Evolutionary conservation across 1,140 invertebrate genomes (phyloP).

Genomic region (Gyrodactylus bullatarudis): DNA sequence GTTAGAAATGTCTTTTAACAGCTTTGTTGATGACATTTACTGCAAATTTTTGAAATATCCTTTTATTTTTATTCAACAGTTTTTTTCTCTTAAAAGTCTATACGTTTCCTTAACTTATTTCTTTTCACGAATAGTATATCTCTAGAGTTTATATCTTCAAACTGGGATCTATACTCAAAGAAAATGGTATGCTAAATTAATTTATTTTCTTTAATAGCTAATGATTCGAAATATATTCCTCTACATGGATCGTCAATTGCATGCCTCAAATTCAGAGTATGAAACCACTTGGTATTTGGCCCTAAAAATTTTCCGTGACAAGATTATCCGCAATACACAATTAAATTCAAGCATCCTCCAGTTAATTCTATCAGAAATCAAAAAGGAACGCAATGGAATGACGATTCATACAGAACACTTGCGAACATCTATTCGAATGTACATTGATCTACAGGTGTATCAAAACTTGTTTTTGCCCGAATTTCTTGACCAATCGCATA

Average conservation of each 20-base stretch:
- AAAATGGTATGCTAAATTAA: background rate
- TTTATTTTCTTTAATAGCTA: background rate
- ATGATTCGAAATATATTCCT: background rate
- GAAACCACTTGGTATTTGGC: background rate
- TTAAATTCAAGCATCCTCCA: background rate
- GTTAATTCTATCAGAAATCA: background rate
- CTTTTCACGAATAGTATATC: background rate
- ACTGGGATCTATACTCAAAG: background rate
- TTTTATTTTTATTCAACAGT: background rate
- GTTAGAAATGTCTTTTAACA: background rate
- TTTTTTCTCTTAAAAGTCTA: background rate
- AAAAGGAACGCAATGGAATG: background rate
- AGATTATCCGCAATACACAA: background rate
- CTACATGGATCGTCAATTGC: background rate
- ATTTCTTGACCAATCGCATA: background rate
- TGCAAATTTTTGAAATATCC: background rate
- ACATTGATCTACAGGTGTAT: slow-evolving; percentile 1
- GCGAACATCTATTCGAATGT: background rate
- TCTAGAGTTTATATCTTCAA: background rate
- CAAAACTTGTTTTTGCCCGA: background rate
- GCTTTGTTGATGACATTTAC: background rate
- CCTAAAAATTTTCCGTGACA: background rate
- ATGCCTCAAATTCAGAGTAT: background rate
- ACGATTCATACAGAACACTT: background rate
- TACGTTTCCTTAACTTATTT: background rate